These are phyloP conservation scores for Rhagologus leucostigma DNA, from an alignment of 2,113 vertebrate species.

Conservation along the genomic window DNA sequence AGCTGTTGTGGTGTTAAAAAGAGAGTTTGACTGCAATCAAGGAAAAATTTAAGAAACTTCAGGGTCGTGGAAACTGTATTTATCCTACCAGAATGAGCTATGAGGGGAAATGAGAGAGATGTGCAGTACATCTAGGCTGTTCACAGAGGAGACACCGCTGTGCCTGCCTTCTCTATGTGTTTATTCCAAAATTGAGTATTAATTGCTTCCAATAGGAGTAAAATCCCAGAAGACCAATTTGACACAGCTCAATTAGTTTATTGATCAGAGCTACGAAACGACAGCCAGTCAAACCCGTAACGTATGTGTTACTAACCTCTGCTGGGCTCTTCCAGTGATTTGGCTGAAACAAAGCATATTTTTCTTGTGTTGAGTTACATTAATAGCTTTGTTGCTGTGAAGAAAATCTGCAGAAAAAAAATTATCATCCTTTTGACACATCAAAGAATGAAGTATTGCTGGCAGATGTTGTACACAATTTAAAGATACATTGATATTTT, in stretches of 20 bases:
- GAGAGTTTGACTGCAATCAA: neutral
- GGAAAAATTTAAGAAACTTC: neutral
- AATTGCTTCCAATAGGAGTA: conserved; percentile 9
- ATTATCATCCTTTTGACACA: neutral
- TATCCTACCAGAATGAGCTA: neutral
- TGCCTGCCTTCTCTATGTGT: neutral
- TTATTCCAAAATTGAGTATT: neutral
- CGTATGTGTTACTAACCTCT: neutral
- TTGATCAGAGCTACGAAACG: conserved; percentile 34
- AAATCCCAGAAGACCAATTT: conserved; percentile 33
- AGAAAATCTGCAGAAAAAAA: neutral
- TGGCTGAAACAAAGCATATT: neutral
- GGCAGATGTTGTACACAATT: neutral
- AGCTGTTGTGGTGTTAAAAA: neutral
- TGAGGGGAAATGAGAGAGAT: neutral
- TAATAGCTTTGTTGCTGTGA: neutral
- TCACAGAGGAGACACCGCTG: neutral
- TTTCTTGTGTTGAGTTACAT: neutral
- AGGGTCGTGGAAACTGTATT: neutral
- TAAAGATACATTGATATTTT: neutral
- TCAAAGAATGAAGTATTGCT: neutral
- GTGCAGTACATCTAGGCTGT: neutral
- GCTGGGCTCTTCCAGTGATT: neutral
- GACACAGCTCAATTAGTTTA: conserved; percentile 41
- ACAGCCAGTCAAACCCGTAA: neutral